phyloP scores from a whole-genome alignment of 2,113 vertebrate genomes.

The Pogonocichla stellata region DNA sequence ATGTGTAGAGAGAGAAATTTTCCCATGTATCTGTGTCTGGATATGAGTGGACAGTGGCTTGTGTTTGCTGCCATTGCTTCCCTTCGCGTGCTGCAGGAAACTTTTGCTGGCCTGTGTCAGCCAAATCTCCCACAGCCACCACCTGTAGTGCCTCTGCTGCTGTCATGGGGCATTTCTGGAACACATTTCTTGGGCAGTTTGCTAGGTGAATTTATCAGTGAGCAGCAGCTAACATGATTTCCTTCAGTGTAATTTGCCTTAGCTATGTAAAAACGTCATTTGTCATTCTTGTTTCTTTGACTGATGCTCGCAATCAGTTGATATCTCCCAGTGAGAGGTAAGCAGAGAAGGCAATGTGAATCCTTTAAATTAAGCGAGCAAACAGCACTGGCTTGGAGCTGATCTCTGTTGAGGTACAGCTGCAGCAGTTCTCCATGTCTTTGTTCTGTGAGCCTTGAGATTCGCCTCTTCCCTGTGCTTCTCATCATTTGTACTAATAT shows the following conservation, averaged over 20 bases:
- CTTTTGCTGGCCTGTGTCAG: neutral
- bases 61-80: neutral
- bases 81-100: neutral
- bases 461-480: neutral
- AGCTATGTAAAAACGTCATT: neutral
- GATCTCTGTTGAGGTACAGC: neutral
- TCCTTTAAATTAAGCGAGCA: neutral
- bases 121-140: neutral
- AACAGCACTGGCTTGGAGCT: neutral
- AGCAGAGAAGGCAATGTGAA: neutral
- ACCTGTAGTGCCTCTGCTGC: neutral
- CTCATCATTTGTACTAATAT: constrained; percentile 38
- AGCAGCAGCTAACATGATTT: neutral
- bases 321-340: neutral
- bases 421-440: neutral
- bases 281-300: neutral
- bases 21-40: neutral
- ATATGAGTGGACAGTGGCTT: neutral
- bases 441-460: constrained; percentile 10
- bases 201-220: neutral
- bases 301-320: neutral
- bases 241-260: neutral
- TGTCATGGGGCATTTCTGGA: neutral
- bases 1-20: neutral
- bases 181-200: neutral